Evolutionary conservation across 2,113 vertebrate genomes (phyloP).

Genomic region (Apteryx owenii): DNA sequence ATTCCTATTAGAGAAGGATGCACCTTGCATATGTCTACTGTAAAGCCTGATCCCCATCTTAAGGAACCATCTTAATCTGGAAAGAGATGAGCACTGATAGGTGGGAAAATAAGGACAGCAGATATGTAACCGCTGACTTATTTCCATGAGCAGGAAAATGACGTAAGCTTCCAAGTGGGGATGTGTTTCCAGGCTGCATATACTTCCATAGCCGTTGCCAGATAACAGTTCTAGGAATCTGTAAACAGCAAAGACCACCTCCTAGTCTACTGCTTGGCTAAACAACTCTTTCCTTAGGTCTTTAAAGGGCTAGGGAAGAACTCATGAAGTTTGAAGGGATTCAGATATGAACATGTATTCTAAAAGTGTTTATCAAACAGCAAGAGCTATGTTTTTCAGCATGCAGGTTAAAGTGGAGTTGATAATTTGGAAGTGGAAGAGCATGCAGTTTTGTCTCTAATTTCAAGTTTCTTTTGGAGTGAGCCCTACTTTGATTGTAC

Average conservation of each 20-base stretch:
- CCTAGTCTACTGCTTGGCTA: neutral
- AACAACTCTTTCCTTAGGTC: neutral
- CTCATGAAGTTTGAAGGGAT: neutral
- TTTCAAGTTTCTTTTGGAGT: neutral
- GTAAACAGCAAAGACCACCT: constrained; percentile 7
- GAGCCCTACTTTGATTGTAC: neutral
- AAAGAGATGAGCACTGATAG: neutral
- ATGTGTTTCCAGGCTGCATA: neutral
- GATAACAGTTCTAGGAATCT: neutral
- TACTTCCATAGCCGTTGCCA: neutral
- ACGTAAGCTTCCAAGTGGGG: neutral
- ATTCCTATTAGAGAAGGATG: neutral
- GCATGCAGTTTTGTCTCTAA: neutral
- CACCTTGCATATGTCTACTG: neutral
- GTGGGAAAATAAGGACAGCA: neutral
- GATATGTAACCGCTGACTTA: neutral
- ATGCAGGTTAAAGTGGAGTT: accelerated
- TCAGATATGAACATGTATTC: accelerated
- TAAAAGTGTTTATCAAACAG: neutral
- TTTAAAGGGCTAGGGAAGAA: neutral
- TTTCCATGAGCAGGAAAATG: neutral
- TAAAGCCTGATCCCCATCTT: neutral
- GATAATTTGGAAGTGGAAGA: neutral
- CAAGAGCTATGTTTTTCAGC: neutral
- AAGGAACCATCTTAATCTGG: neutral